Evolutionary conservation across 1,140 invertebrate genomes (phyloP), one percentile per base, ranked within the genome.

Genomic region (Homarus americanus): DNA sequence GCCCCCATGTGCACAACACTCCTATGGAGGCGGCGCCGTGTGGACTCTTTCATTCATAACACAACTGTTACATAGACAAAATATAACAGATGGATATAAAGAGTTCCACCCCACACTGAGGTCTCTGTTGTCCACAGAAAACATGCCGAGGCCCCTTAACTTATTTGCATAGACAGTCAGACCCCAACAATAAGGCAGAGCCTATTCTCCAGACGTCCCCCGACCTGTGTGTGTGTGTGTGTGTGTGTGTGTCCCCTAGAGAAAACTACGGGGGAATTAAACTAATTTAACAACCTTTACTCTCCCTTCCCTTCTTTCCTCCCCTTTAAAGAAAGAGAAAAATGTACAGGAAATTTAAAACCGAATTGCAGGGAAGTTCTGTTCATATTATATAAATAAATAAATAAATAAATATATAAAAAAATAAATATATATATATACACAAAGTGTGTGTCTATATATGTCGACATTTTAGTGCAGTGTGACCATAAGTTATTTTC

Each of bases 151-250:
- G 63, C 53, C 79, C 79, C 79, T 82, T 82, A 63, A 12, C 79
- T 82, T 82, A 82, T 82, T 82, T 82, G 79, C 79, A 82, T 82
- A 82, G 44, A 82, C 28, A 82, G 79, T 82, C 49, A 20, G 28
- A 58, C 79, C 79, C 79, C 63, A 53, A 63, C 49, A 82, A 41
- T 82, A 82, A 82, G 79, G 79, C 32, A 82, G 63, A 32, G 79
- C 79, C 63, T 82, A 28, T 36, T 58, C 53, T 82, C 49, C 49
- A 82, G 53, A 58, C 79, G 63, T 2, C 28, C 28, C 63, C 28
- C 79, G n/a, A 5, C 4, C 58, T 20, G 12, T 28, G n/a, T n/a
- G n/a, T n/a, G n/a, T n/a, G n/a, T n/a, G n/a, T n/a, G n/a, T n/a
- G n/a, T n/a, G n/a, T 32, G 17, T 69, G n/a, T 69, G 28, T 28